phyloP scores from a whole-genome alignment of 2,797 vertebrate genomes.

The Mallotus villosus region DNA sequence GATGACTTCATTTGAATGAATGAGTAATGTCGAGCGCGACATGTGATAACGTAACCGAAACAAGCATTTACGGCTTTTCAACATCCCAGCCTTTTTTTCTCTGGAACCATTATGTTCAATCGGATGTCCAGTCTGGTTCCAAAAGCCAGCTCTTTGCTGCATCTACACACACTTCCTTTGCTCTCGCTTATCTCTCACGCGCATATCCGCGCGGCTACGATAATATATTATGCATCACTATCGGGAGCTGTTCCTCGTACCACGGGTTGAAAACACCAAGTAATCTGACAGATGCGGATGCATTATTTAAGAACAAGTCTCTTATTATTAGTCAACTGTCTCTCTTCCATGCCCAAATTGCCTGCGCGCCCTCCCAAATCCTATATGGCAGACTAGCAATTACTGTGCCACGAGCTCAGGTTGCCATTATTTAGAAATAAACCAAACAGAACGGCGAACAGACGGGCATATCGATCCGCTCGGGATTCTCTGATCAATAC shows the following conservation, averaged over 20 bases:
- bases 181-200: slow-evolving; percentile 23
- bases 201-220: slow-evolving; percentile 40
- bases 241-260: slow-evolving; percentile 44
- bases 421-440: slow-evolving; percentile 34
- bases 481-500: slow-evolving; percentile 26
- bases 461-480: slow-evolving; percentile 30
- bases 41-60: slow-evolving; percentile 13
- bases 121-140: slow-evolving; percentile 10
- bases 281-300: slow-evolving; percentile 67
- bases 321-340: slow-evolving; percentile 64
- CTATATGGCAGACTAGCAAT: slow-evolving; percentile 21
- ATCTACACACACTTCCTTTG: slow-evolving; percentile 10
- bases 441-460: slow-evolving; percentile 20
- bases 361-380: slow-evolving; percentile 26
- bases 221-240: slow-evolving; percentile 55
- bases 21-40: slow-evolving; percentile 18
- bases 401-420: slow-evolving; percentile 11
- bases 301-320: slow-evolving; percentile 75
- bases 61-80: slow-evolving; percentile 10
- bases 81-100: background rate
- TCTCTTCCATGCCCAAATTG: slow-evolving; percentile 44
- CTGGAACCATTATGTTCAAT: background rate
- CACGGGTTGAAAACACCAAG: slow-evolving; percentile 62
- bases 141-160: background rate
- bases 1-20: slow-evolving; percentile 35